These are phyloP conservation scores for Rhadina sibilatrix DNA, from an alignment of 2,113 vertebrate genomes.

Conservation along the genomic window DNA sequence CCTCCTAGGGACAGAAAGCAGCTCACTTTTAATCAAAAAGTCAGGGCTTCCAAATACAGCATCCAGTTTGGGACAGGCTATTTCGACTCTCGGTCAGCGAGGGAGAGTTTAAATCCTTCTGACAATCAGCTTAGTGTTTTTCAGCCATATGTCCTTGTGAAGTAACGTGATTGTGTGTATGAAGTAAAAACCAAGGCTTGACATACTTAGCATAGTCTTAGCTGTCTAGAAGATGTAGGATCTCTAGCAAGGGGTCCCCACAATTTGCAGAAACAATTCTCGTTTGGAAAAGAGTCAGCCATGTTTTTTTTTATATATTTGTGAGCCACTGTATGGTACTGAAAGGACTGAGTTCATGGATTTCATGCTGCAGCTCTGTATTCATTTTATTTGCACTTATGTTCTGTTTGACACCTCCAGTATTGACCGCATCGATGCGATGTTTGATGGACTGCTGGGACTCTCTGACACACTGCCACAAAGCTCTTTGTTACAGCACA, in stretches of 20 bases:
- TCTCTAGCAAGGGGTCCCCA: neutral
- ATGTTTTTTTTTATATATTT: neutral
- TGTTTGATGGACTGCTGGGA: neutral
- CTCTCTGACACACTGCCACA: neutral
- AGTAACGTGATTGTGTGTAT: neutral
- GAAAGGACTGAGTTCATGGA: neutral
- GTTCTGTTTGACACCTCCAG: neutral
- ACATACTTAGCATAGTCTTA: neutral
- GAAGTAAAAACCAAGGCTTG: neutral
- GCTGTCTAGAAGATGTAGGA: neutral
- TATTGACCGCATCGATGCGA: neutral
- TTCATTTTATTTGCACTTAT: neutral
- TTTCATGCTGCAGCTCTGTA: neutral
- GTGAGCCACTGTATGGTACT: neutral
- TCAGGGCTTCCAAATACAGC: neutral
- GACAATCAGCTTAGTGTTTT: constrained; percentile 12
- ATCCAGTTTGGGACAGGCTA: neutral
- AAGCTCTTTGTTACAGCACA: neutral
- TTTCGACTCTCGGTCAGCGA: neutral
- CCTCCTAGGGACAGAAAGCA: neutral
- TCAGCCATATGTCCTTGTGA: neutral
- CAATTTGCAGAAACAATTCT: neutral
- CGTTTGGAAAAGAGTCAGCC: neutral
- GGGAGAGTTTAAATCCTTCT: neutral
- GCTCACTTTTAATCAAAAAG: neutral